phyloP scores from a whole-genome alignment of 2,888 invertebrate species.

The Nemoura dubitans region DNA sequence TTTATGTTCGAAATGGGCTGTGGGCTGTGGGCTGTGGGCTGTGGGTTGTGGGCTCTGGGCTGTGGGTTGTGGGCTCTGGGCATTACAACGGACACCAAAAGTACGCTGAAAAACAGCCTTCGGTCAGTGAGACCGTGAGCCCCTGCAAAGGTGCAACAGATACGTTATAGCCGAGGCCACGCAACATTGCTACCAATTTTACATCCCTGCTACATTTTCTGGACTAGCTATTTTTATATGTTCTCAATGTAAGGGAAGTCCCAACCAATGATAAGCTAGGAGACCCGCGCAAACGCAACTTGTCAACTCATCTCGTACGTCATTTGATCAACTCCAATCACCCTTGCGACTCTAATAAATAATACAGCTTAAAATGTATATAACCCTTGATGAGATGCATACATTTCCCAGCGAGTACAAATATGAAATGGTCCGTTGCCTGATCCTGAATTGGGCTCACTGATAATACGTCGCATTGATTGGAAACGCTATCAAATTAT shows the following conservation, averaged over 20 bases:
- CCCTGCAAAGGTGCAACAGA: too few relatives aligned
- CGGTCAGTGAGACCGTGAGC: too few relatives aligned
- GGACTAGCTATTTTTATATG: background rate
- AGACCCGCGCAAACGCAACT: conserved; percentile 37
- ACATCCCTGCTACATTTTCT: background rate
- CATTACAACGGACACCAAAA: too few relatives aligned
- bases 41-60: too few relatives aligned
- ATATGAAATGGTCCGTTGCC: background rate
- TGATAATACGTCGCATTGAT: background rate
- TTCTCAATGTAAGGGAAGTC: conserved; percentile 42
- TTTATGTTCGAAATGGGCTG: too few relatives aligned
- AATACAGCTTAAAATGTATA: background rate
- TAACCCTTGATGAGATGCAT: background rate
- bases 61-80: too few relatives aligned
- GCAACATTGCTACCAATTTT: background rate
- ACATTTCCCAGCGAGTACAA: background rate
- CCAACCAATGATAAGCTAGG: conserved; percentile 43
- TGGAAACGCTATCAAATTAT: background rate
- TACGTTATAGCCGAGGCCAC: too few relatives aligned
- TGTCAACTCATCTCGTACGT: conserved; percentile 31
- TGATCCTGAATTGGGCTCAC: background rate
- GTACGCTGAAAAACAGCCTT: too few relatives aligned
- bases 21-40: too few relatives aligned
- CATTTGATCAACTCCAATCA: conserved; percentile 21
- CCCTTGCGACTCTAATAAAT: conserved; percentile 1